These are phyloP conservation scores for Lota lota DNA, from an alignment of 2,113 vertebrate species.

Conservation along the genomic window DNA sequence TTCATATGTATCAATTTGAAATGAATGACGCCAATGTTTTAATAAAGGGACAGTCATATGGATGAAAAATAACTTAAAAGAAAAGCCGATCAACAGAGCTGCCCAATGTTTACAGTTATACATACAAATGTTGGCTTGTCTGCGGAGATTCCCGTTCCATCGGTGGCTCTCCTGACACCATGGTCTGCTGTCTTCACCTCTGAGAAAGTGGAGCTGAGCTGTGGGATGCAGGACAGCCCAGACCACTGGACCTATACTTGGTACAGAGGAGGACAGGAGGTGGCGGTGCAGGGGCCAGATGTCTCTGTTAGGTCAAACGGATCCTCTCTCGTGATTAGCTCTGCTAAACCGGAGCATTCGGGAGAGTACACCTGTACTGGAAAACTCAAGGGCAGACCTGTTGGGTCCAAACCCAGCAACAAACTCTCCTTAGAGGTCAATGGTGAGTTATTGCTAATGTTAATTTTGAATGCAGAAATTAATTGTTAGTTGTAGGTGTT, in stretches of 20 bases:
- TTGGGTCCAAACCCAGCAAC: neutral
- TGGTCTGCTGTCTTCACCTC: slow-evolving; percentile 11
- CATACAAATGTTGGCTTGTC: neutral
- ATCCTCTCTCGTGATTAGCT: neutral
- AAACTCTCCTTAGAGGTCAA: neutral
- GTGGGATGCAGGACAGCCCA: neutral
- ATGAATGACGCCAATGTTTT: too few species aligned
- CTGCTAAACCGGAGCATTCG: neutral
- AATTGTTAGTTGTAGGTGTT: too few species aligned
- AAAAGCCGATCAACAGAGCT: too few species aligned
- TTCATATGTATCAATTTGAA: too few species aligned
- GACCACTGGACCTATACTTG: slow-evolving; percentile 7
- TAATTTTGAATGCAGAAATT: neutral
- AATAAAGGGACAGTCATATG: too few species aligned
- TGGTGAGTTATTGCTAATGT: neutral
- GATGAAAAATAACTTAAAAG: too few species aligned
- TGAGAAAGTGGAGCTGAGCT: slow-evolving; percentile 10
- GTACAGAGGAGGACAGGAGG: neutral
- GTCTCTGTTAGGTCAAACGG: neutral
- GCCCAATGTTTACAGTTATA: too few species aligned
- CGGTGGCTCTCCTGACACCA: neutral
- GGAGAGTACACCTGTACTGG: slow-evolving; percentile 6
- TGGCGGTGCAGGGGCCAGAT: neutral
- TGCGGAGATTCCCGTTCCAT: slow-evolving; percentile 2
- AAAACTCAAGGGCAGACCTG: slow-evolving; percentile 3